Conservation (phyloP, 1,140 invertebrate species). For the Scaptodrosophila lebanonensis region DNA sequence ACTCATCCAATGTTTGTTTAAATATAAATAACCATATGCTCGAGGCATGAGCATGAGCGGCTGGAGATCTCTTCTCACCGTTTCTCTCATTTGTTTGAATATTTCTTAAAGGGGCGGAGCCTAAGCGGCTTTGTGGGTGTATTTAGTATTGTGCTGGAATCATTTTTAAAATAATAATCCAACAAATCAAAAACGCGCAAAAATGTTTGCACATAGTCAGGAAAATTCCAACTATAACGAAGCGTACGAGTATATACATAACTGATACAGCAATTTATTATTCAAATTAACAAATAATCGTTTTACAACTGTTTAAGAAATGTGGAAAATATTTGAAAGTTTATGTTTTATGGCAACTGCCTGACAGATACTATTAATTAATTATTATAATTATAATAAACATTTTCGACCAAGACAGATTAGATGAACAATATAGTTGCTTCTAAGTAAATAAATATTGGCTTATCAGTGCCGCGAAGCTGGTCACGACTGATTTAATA, state of each 20-base stretch:
- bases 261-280: too few relatives aligned
- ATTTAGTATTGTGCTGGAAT: constrained; percentile 15
- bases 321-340: too few relatives aligned
- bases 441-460: too few relatives aligned
- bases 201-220: constrained; percentile 4
- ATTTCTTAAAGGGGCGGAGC: constrained; percentile 37
- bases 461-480: too few relatives aligned
- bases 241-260: constrained; percentile 11
- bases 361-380: constrained; percentile 34
- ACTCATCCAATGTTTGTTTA: constrained; percentile 31
- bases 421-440: too few relatives aligned
- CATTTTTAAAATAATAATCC: constrained; percentile 45
- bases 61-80: constrained; percentile 10
- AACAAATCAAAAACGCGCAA: constrained; percentile 61
- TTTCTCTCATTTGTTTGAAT: constrained; percentile 30
- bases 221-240: constrained; percentile 8
- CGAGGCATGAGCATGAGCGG: neutral
- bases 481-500: too few relatives aligned
- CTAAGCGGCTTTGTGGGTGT: constrained; percentile 14
- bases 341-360: too few relatives aligned
- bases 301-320: too few relatives aligned
- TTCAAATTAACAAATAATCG: too few relatives aligned
- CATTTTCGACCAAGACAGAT: too few relatives aligned
- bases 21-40: constrained; percentile 16
- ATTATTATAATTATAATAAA: constrained; percentile 20